A percentile compares a stretch with the other conserved stretches of the same genome.
Evolutionary conservation across 2,797 vertebrate genomes (phyloP).

Genomic region (Gastrophryne carolinensis): DNA sequence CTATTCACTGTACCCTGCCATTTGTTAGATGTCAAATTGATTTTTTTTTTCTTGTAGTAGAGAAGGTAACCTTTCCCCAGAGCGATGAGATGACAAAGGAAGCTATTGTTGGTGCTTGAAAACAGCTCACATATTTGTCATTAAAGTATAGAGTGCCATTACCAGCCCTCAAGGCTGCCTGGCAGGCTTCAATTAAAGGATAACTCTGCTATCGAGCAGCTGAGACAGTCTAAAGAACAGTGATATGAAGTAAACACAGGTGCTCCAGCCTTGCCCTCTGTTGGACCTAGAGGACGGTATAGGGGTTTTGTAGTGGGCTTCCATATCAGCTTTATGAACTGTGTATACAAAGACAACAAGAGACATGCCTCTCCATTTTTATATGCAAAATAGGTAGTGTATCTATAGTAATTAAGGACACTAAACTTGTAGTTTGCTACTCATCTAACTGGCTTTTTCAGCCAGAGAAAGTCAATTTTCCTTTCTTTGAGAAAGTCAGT

Average conservation of each 20-base stretch:
- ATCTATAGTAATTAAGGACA: too few relatives aligned
- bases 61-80: slow-evolving; percentile 12
- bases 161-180: neutral
- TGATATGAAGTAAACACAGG: neutral
- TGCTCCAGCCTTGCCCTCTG: neutral
- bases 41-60: slow-evolving; percentile 37
- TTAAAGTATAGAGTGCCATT: neutral
- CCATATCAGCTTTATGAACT: too few relatives aligned
- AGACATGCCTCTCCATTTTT: too few relatives aligned
- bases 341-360: too few relatives aligned
- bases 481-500: too few relatives aligned
- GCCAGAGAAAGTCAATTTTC: too few relatives aligned
- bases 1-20: slow-evolving; percentile 23
- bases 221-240: neutral
- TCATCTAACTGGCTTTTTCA: too few relatives aligned
- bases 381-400: too few relatives aligned
- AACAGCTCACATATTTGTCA: neutral
- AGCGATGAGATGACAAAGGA: neutral
- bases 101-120: neutral
- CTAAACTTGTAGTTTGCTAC: too few relatives aligned
- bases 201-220: neutral
- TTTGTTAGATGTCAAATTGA: slow-evolving; percentile 43
- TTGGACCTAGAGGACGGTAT: neutral
- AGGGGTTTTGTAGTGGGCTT: too few relatives aligned
- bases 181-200: neutral